These are phyloP conservation scores for Cyprinodon brontotheroides DNA, from an alignment of 2,113 vertebrate genomes.

Conservation along the genomic window DNA sequence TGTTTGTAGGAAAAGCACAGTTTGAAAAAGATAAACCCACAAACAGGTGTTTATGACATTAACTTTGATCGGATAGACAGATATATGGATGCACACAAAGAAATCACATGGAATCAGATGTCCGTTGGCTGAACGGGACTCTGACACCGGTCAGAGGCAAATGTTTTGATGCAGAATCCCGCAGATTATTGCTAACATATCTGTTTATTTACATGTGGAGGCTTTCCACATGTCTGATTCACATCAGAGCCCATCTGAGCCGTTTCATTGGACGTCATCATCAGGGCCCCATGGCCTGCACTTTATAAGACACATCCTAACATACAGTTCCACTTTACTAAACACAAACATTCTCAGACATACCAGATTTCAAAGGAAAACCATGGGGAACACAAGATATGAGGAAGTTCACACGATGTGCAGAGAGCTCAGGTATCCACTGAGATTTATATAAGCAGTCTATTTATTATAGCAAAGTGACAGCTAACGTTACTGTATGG, in stretches of 20 bases:
- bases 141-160: slow-evolving; percentile 8
- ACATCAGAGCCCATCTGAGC: slow-evolving; percentile 11
- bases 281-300: background rate
- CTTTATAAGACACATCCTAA: slow-evolving; percentile 6
- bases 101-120: background rate
- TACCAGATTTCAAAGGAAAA: slow-evolving; percentile 10
- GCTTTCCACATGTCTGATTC: slow-evolving; percentile 12
- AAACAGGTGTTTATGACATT: background rate
- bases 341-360: slow-evolving; percentile 33
- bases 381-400: background rate
- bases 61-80: background rate
- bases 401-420: slow-evolving; percentile 18
- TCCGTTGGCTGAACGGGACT: background rate
- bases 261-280: background rate
- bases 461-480: background rate
- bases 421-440: slow-evolving; percentile 33
- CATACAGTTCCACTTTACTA: slow-evolving; percentile 26
- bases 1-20: background rate
- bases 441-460: too few species aligned
- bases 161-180: slow-evolving; percentile 6
- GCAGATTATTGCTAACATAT: slow-evolving; percentile 39
- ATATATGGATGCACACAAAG: background rate
- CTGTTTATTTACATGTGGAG: slow-evolving; percentile 39
- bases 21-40: background rate
- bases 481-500: background rate